phyloP scores from a whole-genome alignment of 2,797 vertebrate genomes.

The Rhincodon typus region DNA sequence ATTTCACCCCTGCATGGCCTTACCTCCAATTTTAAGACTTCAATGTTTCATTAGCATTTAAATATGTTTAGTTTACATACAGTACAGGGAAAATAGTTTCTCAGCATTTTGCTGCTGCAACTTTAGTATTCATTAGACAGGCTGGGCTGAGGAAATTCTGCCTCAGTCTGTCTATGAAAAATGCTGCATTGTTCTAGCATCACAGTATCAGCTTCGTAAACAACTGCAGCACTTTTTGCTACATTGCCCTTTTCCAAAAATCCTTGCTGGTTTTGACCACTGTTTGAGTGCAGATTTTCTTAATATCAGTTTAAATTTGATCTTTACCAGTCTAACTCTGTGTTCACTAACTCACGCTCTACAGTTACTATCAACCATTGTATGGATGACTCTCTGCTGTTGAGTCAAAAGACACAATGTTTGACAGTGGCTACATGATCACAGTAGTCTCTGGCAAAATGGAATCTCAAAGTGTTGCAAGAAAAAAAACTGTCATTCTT shows the following conservation, averaged over 20 bases:
- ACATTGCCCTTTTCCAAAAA: background rate
- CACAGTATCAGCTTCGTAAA: background rate
- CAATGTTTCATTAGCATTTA: background rate
- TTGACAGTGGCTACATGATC: background rate
- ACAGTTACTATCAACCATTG: background rate
- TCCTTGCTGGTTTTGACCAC: background rate
- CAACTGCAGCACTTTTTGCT: background rate
- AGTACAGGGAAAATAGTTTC: background rate
- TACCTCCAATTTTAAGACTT: background rate
- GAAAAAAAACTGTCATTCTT: background rate
- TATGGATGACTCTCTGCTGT: background rate
- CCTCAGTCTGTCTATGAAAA: background rate
- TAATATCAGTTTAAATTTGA: background rate
- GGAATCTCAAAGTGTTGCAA: background rate
- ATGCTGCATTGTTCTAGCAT: background rate
- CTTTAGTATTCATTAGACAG: background rate
- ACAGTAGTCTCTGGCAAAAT: background rate
- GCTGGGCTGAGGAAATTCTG: background rate
- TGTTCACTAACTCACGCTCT: background rate
- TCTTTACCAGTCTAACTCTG: background rate
- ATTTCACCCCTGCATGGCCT: background rate
- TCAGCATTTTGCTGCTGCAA: background rate
- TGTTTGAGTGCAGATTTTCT: background rate
- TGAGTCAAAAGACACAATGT: background rate
- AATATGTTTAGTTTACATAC: background rate